Evolutionary conservation across 1,140 invertebrate genomes (phyloP), one percentile per base, ranked within the genome.

Genomic region (Drosophila sulfurigaster): DNA sequence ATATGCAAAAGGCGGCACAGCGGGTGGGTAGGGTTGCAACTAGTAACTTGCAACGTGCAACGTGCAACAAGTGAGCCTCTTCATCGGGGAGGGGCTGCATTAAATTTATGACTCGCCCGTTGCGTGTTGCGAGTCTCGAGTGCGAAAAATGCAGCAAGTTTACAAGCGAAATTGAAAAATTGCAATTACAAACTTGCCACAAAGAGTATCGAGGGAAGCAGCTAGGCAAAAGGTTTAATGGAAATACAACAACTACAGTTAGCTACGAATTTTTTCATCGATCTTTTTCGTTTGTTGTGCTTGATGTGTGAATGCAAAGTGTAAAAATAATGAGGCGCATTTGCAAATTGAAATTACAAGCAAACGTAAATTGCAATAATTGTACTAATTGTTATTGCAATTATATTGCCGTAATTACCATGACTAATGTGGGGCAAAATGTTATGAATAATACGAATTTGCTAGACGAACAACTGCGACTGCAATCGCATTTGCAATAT

Each of bases 301-400:
- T 7, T 38, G 35, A 38, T 38, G 16, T 41, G 54, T 38, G 58
- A 65, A 76, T 72, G 16, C 62, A 83, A 79, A 79, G 67, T 54
- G 51, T 1, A 75, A 70, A 41, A 80, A 83, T 89, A 88, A 89
- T 89, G 68, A 88, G 85, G 57, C 45, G 65, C 70, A 74, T 81
- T 83, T 85, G 83, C 80, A 80, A 87, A 87, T 86, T 87, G 82
- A 75, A 80, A 87, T 87, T 87, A 71, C 68, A 79, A 49, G 3
- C 51, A 79, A 81, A 85, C 63, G 81, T 76, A 89, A 90, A 89
- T 89, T 85, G 86, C 81, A 90, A 88, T 89, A 89, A 89, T 89
- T 89, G 78, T 79, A 73, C 86, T 89, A 89, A 89, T 89, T 89
- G 85, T 89, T 90, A 69, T 81, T 74, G 85, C 78, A 90, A 90